Conservation (phyloP, 2,888 invertebrate species). For the Darwinula stevensoni region DNA sequence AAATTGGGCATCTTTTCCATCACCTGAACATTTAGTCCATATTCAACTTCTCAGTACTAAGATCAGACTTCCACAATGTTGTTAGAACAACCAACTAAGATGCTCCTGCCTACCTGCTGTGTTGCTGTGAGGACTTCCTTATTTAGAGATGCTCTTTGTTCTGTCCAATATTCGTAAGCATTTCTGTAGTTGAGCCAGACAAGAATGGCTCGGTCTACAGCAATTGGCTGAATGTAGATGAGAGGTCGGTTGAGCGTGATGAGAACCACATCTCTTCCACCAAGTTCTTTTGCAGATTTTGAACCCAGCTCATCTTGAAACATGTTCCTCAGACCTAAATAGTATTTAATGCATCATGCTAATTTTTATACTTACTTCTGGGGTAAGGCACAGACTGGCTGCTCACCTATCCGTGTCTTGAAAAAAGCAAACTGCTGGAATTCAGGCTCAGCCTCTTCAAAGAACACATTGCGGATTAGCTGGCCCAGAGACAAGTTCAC, state of each 20-base stretch:
- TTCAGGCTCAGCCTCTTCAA: conserved; percentile 89
- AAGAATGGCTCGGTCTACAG: conserved; percentile 88
- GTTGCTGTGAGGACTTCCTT: conserved; percentile 53
- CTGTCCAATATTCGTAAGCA: conserved; percentile 97
- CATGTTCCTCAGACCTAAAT: conserved; percentile 36
- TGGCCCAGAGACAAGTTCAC: conserved; percentile 86
- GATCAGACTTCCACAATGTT: no score
- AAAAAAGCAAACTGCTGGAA: conserved; percentile 96
- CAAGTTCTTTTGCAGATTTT: conserved; percentile 9
- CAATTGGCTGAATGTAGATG: conserved; percentile 83
- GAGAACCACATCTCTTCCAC: conserved; percentile 28
- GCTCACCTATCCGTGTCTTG: conserved; percentile 72
- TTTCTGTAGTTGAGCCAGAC: conserved; percentile 99
- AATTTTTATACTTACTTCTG: no score
- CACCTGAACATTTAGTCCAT: no score
- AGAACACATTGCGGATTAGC: conserved; percentile 64
- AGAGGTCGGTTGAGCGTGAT: conserved; percentile 75
- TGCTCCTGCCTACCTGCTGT: conserved; percentile 32
- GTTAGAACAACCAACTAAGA: no score
- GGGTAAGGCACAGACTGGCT: no score
- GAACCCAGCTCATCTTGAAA: conserved; percentile 72
- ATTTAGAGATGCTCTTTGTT: conserved; percentile 66
- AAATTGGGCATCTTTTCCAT: conserved; percentile 41
- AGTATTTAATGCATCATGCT: no score
- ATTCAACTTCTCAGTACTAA: no score